These are phyloP conservation scores for Tyrophagus putrescentiae DNA, from an alignment of 1,140 invertebrate genomes.

Conservation along the genomic window DNA sequence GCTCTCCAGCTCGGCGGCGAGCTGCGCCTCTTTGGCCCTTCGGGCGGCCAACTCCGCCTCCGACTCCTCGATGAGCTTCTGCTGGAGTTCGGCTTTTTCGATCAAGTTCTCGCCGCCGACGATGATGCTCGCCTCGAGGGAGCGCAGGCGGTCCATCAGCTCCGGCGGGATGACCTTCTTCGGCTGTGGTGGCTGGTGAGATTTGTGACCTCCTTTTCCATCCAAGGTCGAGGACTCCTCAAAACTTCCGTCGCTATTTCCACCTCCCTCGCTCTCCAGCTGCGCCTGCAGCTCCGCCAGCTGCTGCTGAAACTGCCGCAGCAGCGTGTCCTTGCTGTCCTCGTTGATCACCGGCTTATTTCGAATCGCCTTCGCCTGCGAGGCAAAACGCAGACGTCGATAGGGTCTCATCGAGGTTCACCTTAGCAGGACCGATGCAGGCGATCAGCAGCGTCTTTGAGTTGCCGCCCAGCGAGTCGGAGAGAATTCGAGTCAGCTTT, in stretches of 20 bases:
- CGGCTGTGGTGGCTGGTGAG: not conserved
- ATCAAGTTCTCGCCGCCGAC: slow-evolving; percentile 95
- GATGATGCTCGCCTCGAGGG: slow-evolving; percentile 85
- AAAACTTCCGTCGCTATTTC: slow-evolving; percentile 27
- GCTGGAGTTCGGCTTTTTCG: slow-evolving; percentile 90
- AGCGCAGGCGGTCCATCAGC: slow-evolving; percentile 53
- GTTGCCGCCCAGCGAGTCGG: slow-evolving; percentile 89
- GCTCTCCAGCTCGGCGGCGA: slow-evolving; percentile 62
- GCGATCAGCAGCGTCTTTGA: slow-evolving; percentile 86
- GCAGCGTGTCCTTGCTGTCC: slow-evolving; percentile 89
- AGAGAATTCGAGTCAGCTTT: slow-evolving; percentile 75
- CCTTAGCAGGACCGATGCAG: slow-evolving; percentile 59
- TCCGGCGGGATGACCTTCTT: slow-evolving; percentile 8
- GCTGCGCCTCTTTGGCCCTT: slow-evolving; percentile 59
- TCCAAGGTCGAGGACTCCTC: not conserved
- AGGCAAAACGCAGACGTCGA: slow-evolving; percentile 92
- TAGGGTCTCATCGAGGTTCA: slow-evolving; percentile 94
- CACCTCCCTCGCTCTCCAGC: slow-evolving; percentile 35
- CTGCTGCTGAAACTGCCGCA: slow-evolving; percentile 89
- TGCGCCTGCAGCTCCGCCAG: slow-evolving; percentile 79
- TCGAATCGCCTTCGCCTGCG: slow-evolving; percentile 91
- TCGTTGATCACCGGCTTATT: slow-evolving; percentile 92
- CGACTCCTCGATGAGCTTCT: slow-evolving; percentile 71
- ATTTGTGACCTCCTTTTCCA: not conserved
- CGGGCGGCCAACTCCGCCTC: slow-evolving; percentile 74